Conservation (phyloP, 1,140 invertebrate species). For the Lordiphosa mommai region DNA sequence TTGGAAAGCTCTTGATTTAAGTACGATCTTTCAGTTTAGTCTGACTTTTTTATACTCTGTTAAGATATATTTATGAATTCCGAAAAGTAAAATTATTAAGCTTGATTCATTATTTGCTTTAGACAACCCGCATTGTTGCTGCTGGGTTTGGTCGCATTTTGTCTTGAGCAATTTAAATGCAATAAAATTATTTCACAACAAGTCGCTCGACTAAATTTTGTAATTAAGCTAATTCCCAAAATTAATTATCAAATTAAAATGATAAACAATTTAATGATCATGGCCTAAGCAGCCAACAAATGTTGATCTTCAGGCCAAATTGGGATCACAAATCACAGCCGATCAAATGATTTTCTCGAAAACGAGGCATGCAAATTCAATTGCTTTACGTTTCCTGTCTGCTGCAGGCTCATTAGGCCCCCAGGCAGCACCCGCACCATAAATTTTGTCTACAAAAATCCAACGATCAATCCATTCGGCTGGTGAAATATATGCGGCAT, state of each 20-base stretch:
- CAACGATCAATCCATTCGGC: conserved; percentile 4
- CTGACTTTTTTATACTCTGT: too few species aligned
- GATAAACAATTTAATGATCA: conserved; percentile 4
- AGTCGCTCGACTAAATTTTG: not conserved
- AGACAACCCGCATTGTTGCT: too few species aligned
- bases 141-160: too few species aligned
- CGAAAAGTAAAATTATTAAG: too few species aligned
- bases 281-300: not conserved
- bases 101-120: too few species aligned
- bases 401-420: conserved; percentile 31
- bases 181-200: too few species aligned
- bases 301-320: conserved; percentile 3
- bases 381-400: conserved; percentile 28
- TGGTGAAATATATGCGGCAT: conserved; percentile 14
- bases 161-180: too few species aligned
- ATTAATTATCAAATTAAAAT: conserved; percentile 10
- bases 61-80: too few species aligned
- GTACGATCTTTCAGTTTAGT: too few species aligned
- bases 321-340: conserved; percentile 8
- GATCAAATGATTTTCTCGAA: conserved; percentile 1
- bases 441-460: conserved; percentile 3
- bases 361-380: conserved; percentile 10
- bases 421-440: conserved; percentile 39
- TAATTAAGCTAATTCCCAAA: not conserved
- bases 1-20: too few species aligned